A percentile compares a stretch with the other conserved stretches of the same genome.
Evolutionary conservation across 2,113 vertebrate genomes (phyloP).

Genomic region (Rafetus swinhoei): DNA sequence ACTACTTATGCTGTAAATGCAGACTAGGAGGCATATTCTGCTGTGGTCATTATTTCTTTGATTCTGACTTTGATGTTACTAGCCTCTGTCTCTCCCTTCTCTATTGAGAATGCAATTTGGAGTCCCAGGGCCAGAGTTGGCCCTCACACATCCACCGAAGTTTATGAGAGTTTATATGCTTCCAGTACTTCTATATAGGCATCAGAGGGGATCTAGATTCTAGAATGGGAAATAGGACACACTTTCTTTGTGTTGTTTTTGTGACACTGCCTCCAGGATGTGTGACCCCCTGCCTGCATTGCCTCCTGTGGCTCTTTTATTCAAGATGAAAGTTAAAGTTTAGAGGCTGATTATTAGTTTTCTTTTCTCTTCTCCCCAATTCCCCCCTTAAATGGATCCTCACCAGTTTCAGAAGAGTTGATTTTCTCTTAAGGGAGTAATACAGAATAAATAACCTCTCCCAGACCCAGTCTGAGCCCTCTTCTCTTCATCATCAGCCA

Average conservation of each 20-base stretch:
- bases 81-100: background rate
- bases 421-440: constrained; percentile 69
- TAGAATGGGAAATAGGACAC: constrained; percentile 50
- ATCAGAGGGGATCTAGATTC: constrained; percentile 31
- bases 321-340: constrained; percentile 62
- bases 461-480: constrained; percentile 44
- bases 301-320: constrained; percentile 75
- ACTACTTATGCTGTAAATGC: background rate
- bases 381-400: constrained; percentile 68
- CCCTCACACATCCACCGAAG: background rate
- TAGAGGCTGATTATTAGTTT: constrained; percentile 74
- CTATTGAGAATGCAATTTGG: background rate
- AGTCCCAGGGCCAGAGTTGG: background rate
- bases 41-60: background rate
- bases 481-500: constrained; percentile 60
- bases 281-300: constrained; percentile 33
- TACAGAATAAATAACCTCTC: constrained; percentile 73
- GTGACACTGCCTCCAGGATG: constrained; percentile 55
- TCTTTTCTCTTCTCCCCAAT: constrained; percentile 61
- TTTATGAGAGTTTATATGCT: background rate
- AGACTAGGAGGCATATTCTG: background rate
- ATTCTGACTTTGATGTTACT: accelerated
- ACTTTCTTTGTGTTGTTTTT: constrained; percentile 59
- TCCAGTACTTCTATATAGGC: background rate
- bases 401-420: constrained; percentile 66